Conservation (phyloP, 2,888 invertebrate species). For the Trichopria drosophilae region DNA sequence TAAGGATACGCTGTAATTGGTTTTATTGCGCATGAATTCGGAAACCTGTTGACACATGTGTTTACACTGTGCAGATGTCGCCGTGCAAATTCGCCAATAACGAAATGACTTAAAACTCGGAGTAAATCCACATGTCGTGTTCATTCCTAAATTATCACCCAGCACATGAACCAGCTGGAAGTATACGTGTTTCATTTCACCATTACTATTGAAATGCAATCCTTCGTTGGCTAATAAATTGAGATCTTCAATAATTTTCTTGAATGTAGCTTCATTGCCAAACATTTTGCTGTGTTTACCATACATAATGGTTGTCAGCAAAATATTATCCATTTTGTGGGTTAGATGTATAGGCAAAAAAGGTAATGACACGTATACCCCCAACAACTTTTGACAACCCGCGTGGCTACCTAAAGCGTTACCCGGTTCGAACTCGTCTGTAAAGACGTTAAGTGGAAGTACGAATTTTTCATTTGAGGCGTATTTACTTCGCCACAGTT, state of each 20-base stretch:
- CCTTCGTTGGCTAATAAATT: constrained; percentile 13
- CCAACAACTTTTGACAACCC: constrained; percentile 24
- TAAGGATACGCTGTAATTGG: no score
- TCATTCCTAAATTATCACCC: constrained; percentile 10
- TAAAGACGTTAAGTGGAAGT: constrained; percentile 16
- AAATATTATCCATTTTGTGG: constrained; percentile 15
- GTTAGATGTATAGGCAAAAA: constrained; percentile 20
- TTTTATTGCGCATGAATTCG: no score
- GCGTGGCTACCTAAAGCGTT: constrained; percentile 20
- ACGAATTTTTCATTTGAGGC: not conserved
- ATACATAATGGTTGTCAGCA: constrained; percentile 11
- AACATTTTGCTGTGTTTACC: constrained; percentile 20
- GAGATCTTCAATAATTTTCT: constrained; percentile 17
- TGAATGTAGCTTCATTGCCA: constrained; percentile 17
- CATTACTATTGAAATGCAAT: constrained; percentile 3
- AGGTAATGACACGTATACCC: constrained; percentile 21
- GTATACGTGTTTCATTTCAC: constrained; percentile 1
- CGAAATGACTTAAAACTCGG: not conserved
- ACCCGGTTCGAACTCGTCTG: constrained; percentile 23
- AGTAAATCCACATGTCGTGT: constrained; percentile 5
- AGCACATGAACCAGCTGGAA: constrained; percentile 5
- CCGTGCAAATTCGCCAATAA: constrained; percentile 6
- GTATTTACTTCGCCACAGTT: constrained; percentile 26
- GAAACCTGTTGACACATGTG: no score
- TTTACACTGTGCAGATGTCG: no score